Base-by-base conservation (phyloP, 64 coral and sea anemone genomes). In the Dendronephthya gigantea region DNA sequence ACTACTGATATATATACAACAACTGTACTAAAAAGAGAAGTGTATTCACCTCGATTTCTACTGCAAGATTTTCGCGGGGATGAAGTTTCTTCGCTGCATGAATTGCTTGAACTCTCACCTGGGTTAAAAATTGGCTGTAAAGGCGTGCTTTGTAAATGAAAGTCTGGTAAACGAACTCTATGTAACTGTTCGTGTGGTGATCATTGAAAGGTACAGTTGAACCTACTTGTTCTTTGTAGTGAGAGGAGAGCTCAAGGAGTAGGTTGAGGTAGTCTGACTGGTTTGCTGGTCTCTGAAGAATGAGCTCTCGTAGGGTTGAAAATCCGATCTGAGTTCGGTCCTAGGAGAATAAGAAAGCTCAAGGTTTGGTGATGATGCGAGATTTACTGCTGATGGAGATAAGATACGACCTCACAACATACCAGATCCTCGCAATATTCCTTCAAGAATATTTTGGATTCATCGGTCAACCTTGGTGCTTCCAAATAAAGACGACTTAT, bases 1-100 rank as follows among this genome's bases (percentile, higher is more conserved):
- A n/a, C n/a, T n/a, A n/a, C n/a, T n/a, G n/a, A n/a, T n/a, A n/a
- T n/a, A n/a, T n/a, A n/a, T n/a, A n/a, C n/a, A n/a, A n/a, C n/a
- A n/a, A n/a, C n/a, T n/a, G n/a, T n/a, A 52, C 19, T 29, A 31
- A 28, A 79, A 35, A 33, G 17, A 28, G 11, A 33, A 84, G n/a
- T n/a, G n/a, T 41, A 17, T 33, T 36, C 76, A 98, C 95, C 95
- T 98, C 95, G 47, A 98, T 98, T 49, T 91, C 83, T 41, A 90
- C 81, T 27, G 87, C 92, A 10, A 98, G 82, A 13, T 93, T 89
- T 75, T 89, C 69, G 19, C 92, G 86, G 3, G 87, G 84, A 59
- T 98, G 95, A 22, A 98, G 90, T 68, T 93, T 98, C 87, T 98
- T 98, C 0, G 90, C 88, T 16, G 95, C 89, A 47, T 98, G 95